Evolutionary conservation across 2,888 invertebrate species (phyloP), one percentile per base, ranked within the genome.

Genomic region (Agonopterix heracliana): DNA sequence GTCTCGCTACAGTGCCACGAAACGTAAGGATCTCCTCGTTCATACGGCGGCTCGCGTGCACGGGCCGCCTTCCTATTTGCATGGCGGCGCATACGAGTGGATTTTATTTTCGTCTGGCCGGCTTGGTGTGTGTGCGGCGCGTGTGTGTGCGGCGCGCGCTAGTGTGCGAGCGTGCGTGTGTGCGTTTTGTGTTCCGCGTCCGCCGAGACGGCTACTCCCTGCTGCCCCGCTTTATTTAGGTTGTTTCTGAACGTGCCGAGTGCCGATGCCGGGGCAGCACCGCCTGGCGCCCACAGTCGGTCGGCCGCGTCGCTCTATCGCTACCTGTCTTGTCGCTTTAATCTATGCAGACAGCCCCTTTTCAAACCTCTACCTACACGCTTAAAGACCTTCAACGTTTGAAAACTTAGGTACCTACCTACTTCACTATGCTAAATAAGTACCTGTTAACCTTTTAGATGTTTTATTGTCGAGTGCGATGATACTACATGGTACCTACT

Each of bases 41-140:
- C 75, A 78, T 79, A 81, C 75, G 63, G 71, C 71, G 71, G 74
- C 63, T 77, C 68, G 81, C 75, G 77, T 80, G 75, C 70, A 72
- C 74, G 71, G 66, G 71, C 74, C 74, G 78, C 73, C 84, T 85
- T 85, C 83, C 83, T 84, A 86, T 86, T 87, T 83, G 87, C 87
- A 86, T 84, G 26, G 26, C 85, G 83, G 85, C 85, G 81, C 81
- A 86, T 85, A 82, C 83, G 80, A 85, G 83, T 83, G 81, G 75
- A 84, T 86, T 85, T 87, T 88, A 88, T 88, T 88, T 88, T 87
- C 80, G 87, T 87, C 86, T 86, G 81, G 80, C 64, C 61, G 66
- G 64, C 59, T 75, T 81, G 84, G 84, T 83, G 84, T 68, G 84
- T 79, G 73, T 56, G 57, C 55, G 64, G 59, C 65, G 59, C 52